phyloP scores from a whole-genome alignment of 53 echinoderm and acorn worm species.

The Stichopus horrens region DNA sequence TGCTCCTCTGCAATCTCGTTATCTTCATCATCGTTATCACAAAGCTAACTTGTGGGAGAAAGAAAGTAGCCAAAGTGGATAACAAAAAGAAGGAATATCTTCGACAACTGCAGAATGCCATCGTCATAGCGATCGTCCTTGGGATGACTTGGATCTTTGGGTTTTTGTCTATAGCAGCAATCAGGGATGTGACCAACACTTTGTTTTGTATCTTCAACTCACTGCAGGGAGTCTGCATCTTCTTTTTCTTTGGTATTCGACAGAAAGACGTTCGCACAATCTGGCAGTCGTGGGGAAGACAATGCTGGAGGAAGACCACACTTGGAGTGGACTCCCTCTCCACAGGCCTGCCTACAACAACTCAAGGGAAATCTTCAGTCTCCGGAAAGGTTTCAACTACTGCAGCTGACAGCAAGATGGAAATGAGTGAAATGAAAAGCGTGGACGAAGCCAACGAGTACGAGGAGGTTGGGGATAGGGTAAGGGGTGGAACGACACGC shows the following conservation, averaged over 20 bases:
- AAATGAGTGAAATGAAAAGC: slow-evolving; percentile 11
- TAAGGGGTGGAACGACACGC: no score
- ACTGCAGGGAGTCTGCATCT: slow-evolving; percentile 75
- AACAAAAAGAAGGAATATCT: slow-evolving; percentile 17
- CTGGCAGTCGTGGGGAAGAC: slow-evolving; percentile 40
- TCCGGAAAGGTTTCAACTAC: not conserved
- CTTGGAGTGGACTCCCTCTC: not conserved
- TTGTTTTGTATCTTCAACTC: slow-evolving; percentile 78
- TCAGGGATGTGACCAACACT: slow-evolving; percentile 56
- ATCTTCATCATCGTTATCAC: slow-evolving; percentile 52
- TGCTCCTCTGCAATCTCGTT: slow-evolving; percentile 46
- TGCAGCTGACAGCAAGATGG: not conserved
- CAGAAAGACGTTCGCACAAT: slow-evolving; percentile 62
- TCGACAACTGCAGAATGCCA: slow-evolving; percentile 64
- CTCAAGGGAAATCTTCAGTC: not conserved
- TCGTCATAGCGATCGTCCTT: slow-evolving; percentile 65
- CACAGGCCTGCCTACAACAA: not conserved
- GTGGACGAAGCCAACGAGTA: not conserved
- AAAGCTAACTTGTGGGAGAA: slow-evolving; percentile 43
- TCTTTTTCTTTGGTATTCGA: slow-evolving; percentile 68
- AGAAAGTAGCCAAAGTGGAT: not conserved
- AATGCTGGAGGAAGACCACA: not conserved
- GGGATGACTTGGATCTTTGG: slow-evolving; percentile 87
- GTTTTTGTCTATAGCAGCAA: slow-evolving; percentile 56
- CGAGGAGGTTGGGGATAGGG: not conserved